A percentile compares a stretch with the other conserved stretches of the same genome.
Conservation (phyloP, 2,797 vertebrate genomes). For the Myiotriccus ornatus region DNA sequence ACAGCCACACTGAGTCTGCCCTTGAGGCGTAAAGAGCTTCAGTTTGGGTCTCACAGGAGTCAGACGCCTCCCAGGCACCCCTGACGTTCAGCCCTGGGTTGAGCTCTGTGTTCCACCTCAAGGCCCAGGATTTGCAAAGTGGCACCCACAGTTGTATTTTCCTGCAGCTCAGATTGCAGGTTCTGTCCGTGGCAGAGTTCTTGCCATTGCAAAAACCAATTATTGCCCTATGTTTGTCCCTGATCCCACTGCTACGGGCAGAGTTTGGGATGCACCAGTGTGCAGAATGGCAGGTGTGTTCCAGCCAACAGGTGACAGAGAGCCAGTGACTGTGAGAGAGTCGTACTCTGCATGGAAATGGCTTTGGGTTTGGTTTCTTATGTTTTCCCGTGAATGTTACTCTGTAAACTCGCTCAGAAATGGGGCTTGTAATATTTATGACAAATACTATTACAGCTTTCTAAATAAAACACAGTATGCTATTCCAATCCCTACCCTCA, state of each 20-base stretch:
- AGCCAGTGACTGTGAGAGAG: constrained; percentile 26
- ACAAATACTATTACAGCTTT: neutral
- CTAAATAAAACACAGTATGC: constrained; percentile 27
- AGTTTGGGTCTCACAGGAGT: neutral
- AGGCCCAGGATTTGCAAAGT: neutral
- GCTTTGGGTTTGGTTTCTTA: neutral
- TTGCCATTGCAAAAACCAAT: neutral
- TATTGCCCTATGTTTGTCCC: neutral
- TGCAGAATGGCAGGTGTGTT: neutral
- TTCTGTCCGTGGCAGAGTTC: neutral
- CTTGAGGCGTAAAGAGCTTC: neutral
- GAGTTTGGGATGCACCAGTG: neutral
- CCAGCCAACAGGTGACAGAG: neutral
- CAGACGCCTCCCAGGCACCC: neutral
- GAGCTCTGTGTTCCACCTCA: neutral
- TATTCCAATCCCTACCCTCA: neutral
- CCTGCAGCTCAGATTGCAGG: neutral
- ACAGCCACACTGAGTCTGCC: neutral
- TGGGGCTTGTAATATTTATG: constrained; percentile 28
- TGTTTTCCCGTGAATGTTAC: neutral
- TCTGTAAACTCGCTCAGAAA: constrained; percentile 29
- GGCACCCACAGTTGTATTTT: neutral
- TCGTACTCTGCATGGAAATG: neutral
- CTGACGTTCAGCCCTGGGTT: neutral
- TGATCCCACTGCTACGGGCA: neutral